Base-by-base conservation (phyloP, 2,888 invertebrate species). In the Lagria hirta region DNA sequence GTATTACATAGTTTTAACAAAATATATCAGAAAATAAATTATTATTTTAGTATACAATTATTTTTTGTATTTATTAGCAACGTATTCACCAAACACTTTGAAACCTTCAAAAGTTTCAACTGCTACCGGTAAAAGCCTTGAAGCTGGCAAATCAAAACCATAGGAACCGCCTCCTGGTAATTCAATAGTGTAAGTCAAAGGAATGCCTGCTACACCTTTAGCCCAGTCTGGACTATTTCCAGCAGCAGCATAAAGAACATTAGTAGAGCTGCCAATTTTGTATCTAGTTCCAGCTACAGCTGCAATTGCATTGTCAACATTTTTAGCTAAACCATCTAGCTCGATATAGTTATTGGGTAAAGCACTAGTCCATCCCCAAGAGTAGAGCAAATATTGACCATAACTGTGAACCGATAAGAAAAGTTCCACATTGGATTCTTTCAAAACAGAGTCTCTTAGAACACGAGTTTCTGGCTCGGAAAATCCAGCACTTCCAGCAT, bases 401-500 rank as follows among this genome's bases (percentile, higher is more conserved):
- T 78, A 88, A 8, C 88, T 83, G 62, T 91, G 90, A 48, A 89
- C 72, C 1, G 84, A 81, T 5, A 89, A 59, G 63, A 86, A 90
- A 44, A 85, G 69, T 33, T 81, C 76, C 11, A 80, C 72, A 7
- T 75, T 69, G 4, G 68, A 56, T 0, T 75, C 69, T 16, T 79
- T 62, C 1, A 74, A 57, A 23, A 87, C 62, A 48, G 83, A 74
- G 47, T 81, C 76, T 0, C 80, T 72, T 2, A 88, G 16, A 71
- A 21, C 77, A 14, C 63, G 61, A 78, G 81, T 69, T 88, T 79
- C 78, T 1, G 63, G n/a, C 56, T 79, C 78, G 1, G 76, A 76
- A 53, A 74, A 75, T 2, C 73, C 63, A 5, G 38, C 20, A 1
- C 62, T 49, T 3, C 78, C 78, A 8, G 69, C 67, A 59, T 70